phyloP scores from a whole-genome alignment of 2,113 vertebrate species.

The Cynopterus brachyotis region DNA sequence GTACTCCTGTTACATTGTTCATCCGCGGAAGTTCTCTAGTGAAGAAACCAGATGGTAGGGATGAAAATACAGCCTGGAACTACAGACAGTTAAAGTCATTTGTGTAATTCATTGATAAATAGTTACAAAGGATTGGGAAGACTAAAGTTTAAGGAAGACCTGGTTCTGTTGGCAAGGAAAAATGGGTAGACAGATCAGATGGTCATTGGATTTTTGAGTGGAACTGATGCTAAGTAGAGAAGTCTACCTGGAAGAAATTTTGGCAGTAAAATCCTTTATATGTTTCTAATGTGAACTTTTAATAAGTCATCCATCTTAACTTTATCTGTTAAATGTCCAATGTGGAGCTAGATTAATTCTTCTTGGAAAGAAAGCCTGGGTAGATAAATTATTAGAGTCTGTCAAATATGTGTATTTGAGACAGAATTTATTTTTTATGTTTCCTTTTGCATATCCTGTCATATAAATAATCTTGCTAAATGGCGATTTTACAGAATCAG shows the following conservation, averaged over 20 bases:
- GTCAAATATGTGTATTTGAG: constrained; percentile 6
- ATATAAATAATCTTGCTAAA: background rate
- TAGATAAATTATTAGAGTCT: constrained; percentile 7
- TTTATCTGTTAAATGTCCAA: background rate
- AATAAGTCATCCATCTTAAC: constrained; percentile 14
- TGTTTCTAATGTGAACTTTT: background rate
- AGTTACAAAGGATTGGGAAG: background rate
- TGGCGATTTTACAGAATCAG: background rate
- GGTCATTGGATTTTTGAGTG: constrained; percentile 1
- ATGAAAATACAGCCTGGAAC: background rate
- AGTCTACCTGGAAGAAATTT: constrained; percentile 35
- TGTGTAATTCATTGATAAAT: background rate
- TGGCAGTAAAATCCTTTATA: constrained; percentile 39
- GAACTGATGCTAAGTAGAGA: background rate
- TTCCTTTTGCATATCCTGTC: constrained; percentile 35
- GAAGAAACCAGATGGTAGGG: background rate
- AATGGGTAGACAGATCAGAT: background rate
- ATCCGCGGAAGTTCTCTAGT: background rate
- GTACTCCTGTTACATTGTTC: background rate
- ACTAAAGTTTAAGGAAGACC: background rate
- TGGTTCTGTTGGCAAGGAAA: background rate
- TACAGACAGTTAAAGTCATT: background rate
- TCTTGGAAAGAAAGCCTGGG: constrained; percentile 31
- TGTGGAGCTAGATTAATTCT: constrained; percentile 24
- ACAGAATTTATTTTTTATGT: background rate